Evolutionary conservation across 2,797 vertebrate genomes (phyloP), one percentile per base, ranked within the genome.

Genomic region (Anas flavirostris): DNA sequence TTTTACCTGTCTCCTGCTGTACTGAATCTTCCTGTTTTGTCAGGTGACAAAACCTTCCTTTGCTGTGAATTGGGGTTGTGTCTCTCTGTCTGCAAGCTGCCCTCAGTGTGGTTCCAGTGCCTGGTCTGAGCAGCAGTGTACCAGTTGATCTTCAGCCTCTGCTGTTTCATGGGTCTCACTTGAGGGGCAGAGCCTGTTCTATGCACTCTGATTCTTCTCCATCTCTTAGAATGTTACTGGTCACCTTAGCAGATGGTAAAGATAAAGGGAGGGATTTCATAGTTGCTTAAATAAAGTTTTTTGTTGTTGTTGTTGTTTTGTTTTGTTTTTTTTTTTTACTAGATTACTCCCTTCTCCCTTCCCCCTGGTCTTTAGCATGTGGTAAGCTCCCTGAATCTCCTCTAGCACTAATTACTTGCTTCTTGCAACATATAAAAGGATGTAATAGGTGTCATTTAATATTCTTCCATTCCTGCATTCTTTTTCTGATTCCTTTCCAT

Each of bases 321-420:
- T n/a, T n/a, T n/a, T n/a, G n/a, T 85, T 88, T 82, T 15, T 35
- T 82, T 76, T 23, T 88, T 86, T 88, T 79, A 26, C 21, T 12
- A 25, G 22, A 48, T 48, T 12, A 5, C 22, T 48, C 22, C 22
- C 22, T 48, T 48, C 46, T 7, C 12, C 11, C 22, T 23, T 4
- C 23, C 10, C 29, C 28, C 35, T 4, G 16, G 60, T n/a, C 14
- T 29, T 67, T 31, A 31, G 56, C n/a, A 10, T 55, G 6, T 39
- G 16, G 14, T 41, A 63, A 28, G 9, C 12, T 77, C 17, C 5
- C 23, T 62, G 0, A 48, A 10, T 80, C 16, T 86, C 18, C 68
- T 28, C 33, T 28, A 59, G 31, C 21, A 33, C 83, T 48, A 46
- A 12, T 68, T 12, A 60, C 39, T 64, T 78, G 62, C 59, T 12